phyloP scores from a whole-genome alignment of 2,888 invertebrate genomes.

The Ennomos quercinarius region DNA sequence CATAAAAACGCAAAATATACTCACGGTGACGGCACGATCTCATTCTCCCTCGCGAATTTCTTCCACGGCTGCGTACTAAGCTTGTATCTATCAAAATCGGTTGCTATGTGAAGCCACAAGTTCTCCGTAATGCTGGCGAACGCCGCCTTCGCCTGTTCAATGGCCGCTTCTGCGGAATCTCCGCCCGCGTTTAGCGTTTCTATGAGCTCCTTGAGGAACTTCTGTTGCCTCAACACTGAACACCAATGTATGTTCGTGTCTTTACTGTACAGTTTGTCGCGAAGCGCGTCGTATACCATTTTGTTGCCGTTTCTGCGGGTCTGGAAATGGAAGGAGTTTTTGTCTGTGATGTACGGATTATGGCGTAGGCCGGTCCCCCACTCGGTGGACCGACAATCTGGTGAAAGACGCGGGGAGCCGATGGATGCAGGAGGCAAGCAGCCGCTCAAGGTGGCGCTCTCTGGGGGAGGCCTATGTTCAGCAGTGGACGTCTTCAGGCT shows the following conservation, averaged over 20 bases:
- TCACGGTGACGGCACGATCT: constrained; percentile 57
- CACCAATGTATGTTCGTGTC: constrained; percentile 90
- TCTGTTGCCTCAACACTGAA: constrained; percentile 91
- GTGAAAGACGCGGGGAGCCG: too few relatives aligned
- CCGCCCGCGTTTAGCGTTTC: constrained; percentile 83
- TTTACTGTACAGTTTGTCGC: constrained; percentile 70
- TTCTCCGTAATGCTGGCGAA: constrained; percentile 86
- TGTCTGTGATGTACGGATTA: neutral
- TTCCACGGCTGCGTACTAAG: constrained; percentile 84
- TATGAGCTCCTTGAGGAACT: constrained; percentile 89
- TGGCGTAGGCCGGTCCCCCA: too few relatives aligned
- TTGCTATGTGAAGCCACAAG: constrained; percentile 89
- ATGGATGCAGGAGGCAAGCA: too few relatives aligned
- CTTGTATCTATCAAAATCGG: constrained; percentile 87
- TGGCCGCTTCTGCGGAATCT: constrained; percentile 73
- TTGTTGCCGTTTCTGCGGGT: constrained; percentile 86
- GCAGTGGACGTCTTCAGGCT: too few relatives aligned
- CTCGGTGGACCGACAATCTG: too few relatives aligned
- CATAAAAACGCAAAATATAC: constrained; percentile 38
- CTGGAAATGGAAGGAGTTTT: constrained; percentile 43
- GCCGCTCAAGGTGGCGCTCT: too few relatives aligned
- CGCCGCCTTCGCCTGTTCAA: constrained; percentile 84
- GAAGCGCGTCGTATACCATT: constrained; percentile 83
- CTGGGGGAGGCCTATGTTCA: too few relatives aligned
- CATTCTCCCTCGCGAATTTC: constrained; percentile 63